Conservation (phyloP, 2,888 invertebrate species). For the Trissoscelio sp. region DNA sequence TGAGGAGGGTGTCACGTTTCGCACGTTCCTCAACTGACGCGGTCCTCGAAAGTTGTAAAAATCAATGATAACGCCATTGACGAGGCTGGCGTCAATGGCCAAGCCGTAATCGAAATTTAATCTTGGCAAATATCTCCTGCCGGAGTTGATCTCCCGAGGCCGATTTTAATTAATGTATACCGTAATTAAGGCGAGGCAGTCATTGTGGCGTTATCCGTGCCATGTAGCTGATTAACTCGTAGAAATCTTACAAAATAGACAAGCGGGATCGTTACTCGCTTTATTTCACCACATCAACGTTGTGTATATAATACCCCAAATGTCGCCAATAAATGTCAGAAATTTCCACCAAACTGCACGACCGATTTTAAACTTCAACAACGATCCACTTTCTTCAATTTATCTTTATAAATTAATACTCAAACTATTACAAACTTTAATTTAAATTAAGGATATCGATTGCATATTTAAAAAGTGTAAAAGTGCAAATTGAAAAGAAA, state of each 20-base stretch:
- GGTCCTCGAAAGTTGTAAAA: constrained; percentile 64
- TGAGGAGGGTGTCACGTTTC: constrained; percentile 60
- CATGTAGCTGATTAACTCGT: constrained; percentile 77
- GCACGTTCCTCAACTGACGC: constrained; percentile 49
- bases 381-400: constrained; percentile 3
- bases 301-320: constrained; percentile 4
- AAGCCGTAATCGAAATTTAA: constrained; percentile 75
- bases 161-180: constrained; percentile 81
- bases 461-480: too few relatives aligned
- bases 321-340: constrained; percentile 22
- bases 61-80: constrained; percentile 72
- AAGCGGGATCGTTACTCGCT: constrained; percentile 74
- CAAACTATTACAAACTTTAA: background rate
- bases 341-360: constrained; percentile 7
- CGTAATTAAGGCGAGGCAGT: constrained; percentile 78
- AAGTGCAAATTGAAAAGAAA: too few relatives aligned
- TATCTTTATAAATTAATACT: background rate
- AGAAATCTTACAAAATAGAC: constrained; percentile 77
- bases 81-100: constrained; percentile 57
- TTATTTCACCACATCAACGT: constrained; percentile 69
- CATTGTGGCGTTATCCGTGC: constrained; percentile 76
- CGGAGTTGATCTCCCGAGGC: constrained; percentile 70
- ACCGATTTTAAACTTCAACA: background rate
- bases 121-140: constrained; percentile 72
- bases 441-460: too few relatives aligned